Base-by-base conservation (phyloP, 2,797 vertebrate species). In the Acestrorhynchus altus region DNA sequence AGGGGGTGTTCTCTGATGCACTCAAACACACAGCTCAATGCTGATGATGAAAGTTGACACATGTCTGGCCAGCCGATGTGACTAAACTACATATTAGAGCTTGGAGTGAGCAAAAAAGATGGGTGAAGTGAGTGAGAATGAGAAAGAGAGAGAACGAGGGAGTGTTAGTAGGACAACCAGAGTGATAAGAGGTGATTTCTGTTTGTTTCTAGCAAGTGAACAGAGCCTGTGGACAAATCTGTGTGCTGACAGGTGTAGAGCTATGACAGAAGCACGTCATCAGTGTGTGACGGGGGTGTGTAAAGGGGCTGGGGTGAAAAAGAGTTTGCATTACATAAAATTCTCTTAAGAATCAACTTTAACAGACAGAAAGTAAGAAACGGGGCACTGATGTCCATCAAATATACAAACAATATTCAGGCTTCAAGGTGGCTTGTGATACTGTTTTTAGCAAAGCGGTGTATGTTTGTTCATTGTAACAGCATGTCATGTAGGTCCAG, bases 161-260 rank as follows among this genome's bases (percentile, higher is more conserved):
- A 66, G 51, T 8, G 68, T 72, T 75, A 49, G 72, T 65, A 64
- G 51, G 78, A 80, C 12, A 26, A 63, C 46, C 22, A 67, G 64
- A 67, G 59, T 75, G 78, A 80, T 80, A 57, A 80, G 66, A 71
- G 78, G 59, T 76, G 66, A 75, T 68, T 54, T 80, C 74, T 79
- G 64, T 79, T 80, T 76, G 72, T 76, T 26, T 64, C 78, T 71
- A 59, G 72, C 66, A 80, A 80, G 78, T 80, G 72, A 80, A 80
- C 72, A 80, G 24, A 71, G 78, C 28, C 78, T 65, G 42, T 80
- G 78, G 66, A 75, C 72, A 75, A 79, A 64, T 75, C 78, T 46
- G 20, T 65, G 47, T 56, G 40, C 78, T 80, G 78, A 79, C 77
- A 79, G 46, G 54, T 74, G 9, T 18, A 79, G 26, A 71, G 65